A percentile compares a stretch with the other conserved stretches of the same genome.
Conservation (phyloP, 2,797 vertebrate genomes). For the Alcedo quadribrachys region DNA sequence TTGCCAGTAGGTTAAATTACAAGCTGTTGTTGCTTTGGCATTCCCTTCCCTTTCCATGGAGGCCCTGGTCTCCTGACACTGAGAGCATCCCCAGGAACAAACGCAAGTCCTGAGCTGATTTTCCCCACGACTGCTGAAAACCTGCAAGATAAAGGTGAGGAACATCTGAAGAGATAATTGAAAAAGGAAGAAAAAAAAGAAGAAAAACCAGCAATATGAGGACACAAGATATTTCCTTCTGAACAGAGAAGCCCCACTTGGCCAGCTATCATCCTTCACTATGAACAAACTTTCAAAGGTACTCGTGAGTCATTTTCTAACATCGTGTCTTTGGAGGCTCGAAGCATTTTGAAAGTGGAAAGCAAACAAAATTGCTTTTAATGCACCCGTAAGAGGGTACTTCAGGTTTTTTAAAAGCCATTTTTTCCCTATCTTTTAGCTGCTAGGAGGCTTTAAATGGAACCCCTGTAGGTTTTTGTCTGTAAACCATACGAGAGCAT, state of each 20-base stretch:
- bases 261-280: constrained; percentile 25
- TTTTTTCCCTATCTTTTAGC: constrained; percentile 63
- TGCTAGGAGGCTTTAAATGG: constrained; percentile 73
- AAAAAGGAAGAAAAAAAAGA: background rate
- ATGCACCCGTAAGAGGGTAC: constrained; percentile 69
- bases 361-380: constrained; percentile 71
- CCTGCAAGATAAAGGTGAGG: constrained; percentile 25
- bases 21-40: background rate
- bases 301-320: constrained; percentile 64
- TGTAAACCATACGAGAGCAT: constrained; percentile 68
- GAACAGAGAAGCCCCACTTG: constrained; percentile 37
- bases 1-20: background rate
- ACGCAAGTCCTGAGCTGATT: background rate
- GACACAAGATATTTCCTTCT: constrained; percentile 1
- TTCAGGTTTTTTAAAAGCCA: constrained; percentile 68
- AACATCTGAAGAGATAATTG: constrained; percentile 7
- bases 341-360: constrained; percentile 63
- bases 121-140: constrained; percentile 8
- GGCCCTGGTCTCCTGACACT: background rate
- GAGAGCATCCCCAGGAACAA: background rate
- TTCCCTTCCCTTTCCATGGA: background rate
- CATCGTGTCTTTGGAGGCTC: constrained; percentile 45
- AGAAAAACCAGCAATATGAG: background rate
- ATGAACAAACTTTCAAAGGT: constrained; percentile 53
- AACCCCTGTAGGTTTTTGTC: constrained; percentile 76